Conservation (phyloP, 2,797 vertebrate genomes). For the Channallabes apus region DNA sequence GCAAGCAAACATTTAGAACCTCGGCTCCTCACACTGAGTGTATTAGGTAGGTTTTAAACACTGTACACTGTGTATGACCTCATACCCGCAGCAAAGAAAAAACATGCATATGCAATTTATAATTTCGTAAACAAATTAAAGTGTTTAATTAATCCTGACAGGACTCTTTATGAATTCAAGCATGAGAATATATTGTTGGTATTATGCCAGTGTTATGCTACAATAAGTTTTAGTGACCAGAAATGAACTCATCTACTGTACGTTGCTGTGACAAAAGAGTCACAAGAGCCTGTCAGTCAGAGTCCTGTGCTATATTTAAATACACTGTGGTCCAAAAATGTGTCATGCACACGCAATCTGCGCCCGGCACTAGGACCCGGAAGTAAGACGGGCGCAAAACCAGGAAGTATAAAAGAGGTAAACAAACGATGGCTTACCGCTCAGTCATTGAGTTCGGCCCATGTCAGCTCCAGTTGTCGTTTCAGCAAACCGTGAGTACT, state of each 20-base stretch:
- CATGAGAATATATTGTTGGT: conserved; percentile 2
- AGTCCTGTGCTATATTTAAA: background rate
- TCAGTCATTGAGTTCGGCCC: too few relatives aligned
- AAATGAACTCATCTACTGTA: conserved; percentile 5
- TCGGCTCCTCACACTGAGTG: background rate
- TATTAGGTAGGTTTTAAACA: background rate
- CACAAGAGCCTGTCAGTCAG: background rate
- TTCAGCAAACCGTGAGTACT: too few relatives aligned
- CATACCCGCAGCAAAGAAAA: background rate
- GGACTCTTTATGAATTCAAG: background rate
- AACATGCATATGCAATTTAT: background rate
- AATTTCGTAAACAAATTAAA: background rate
- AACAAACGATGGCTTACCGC: too few relatives aligned
- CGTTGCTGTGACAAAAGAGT: background rate
- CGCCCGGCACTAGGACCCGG: too few relatives aligned
- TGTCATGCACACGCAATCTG: too few relatives aligned
- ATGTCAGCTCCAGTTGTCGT: too few relatives aligned
- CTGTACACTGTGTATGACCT: background rate
- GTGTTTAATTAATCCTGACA: background rate
- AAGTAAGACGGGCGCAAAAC: too few relatives aligned
- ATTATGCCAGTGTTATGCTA: background rate
- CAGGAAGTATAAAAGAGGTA: too few relatives aligned
- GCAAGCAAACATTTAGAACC: background rate
- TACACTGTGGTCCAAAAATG: background rate
- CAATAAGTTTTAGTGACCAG: background rate